phyloP scores from a whole-genome alignment of 2,797 vertebrate genomes.

The Tapirus indicus region DNA sequence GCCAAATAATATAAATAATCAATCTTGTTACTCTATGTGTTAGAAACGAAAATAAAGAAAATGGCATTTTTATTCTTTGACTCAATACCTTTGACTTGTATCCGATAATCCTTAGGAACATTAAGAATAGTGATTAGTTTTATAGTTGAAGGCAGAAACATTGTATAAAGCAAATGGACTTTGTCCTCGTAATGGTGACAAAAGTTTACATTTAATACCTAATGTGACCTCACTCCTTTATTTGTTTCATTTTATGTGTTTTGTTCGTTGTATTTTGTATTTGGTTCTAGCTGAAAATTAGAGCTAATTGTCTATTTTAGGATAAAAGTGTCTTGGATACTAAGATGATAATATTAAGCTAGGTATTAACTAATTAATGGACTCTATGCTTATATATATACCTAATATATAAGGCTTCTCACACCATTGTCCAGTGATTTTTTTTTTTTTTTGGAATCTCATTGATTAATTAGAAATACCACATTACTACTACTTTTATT shows the following conservation, averaged over 20 bases:
- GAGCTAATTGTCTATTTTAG: neutral
- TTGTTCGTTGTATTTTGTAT: neutral
- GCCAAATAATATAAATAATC: neutral
- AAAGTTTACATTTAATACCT: neutral
- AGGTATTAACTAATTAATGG: neutral
- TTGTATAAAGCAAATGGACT: neutral
- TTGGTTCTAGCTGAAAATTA: slow-evolving; percentile 24
- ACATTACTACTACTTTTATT: neutral
- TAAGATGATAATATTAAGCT: neutral
- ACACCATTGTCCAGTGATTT: neutral
- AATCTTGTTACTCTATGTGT: neutral
- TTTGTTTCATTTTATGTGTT: slow-evolving; percentile 21
- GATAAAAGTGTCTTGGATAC: neutral
- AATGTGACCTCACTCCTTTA: neutral
- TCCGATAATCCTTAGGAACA: neutral
- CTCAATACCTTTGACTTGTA: neutral
- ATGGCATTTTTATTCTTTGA: slow-evolving; percentile 35
- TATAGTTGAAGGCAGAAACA: neutral
- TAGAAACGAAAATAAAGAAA: slow-evolving; percentile 40
- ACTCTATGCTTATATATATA: neutral
- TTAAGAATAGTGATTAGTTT: neutral
- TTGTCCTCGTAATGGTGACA: neutral
- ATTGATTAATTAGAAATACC: neutral
- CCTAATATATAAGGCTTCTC: neutral
- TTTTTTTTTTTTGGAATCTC: neutral